A percentile compares a stretch with the other conserved stretches of the same genome.
Evolutionary conservation across 2,888 invertebrate genomes (phyloP).

Genomic region (Hemicrepidius hirtus): DNA sequence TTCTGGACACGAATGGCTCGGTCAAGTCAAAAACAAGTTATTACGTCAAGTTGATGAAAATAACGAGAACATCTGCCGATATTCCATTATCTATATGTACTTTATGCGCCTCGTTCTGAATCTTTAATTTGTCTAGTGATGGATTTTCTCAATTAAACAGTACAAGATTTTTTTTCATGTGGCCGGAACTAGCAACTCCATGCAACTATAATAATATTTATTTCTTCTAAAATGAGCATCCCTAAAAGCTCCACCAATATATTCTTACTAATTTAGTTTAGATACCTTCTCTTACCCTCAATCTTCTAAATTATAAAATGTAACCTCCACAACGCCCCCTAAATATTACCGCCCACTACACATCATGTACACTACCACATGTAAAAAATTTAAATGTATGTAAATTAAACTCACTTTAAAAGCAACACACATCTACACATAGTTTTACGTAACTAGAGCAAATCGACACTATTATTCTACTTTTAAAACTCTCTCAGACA

Average conservation of each 20-base stretch:
- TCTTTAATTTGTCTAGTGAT: neutral
- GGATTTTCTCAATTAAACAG: neutral
- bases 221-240: too few relatives aligned
- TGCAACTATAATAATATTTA: too few relatives aligned
- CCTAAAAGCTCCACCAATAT: too few relatives aligned
- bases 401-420: constrained; percentile 3
- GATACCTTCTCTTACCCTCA: too few relatives aligned
- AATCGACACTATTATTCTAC: constrained; percentile 35
- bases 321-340: too few relatives aligned
- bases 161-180: too few relatives aligned
- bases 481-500: constrained; percentile 27
- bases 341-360: too few relatives aligned
- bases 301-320: too few relatives aligned
- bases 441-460: neutral
- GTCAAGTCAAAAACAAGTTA: constrained; percentile 44
- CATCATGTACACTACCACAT: too few relatives aligned
- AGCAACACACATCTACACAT: neutral
- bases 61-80: constrained; percentile 28
- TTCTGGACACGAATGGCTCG: constrained; percentile 17
- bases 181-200: too few relatives aligned
- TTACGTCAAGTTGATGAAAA: constrained; percentile 46
- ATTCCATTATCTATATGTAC: constrained; percentile 19
- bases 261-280: too few relatives aligned
- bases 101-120: constrained; percentile 1
- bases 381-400: too few relatives aligned